These are phyloP conservation scores for Esperia sulphurella DNA, from an alignment of 2,888 invertebrate species.

Conservation along the genomic window DNA sequence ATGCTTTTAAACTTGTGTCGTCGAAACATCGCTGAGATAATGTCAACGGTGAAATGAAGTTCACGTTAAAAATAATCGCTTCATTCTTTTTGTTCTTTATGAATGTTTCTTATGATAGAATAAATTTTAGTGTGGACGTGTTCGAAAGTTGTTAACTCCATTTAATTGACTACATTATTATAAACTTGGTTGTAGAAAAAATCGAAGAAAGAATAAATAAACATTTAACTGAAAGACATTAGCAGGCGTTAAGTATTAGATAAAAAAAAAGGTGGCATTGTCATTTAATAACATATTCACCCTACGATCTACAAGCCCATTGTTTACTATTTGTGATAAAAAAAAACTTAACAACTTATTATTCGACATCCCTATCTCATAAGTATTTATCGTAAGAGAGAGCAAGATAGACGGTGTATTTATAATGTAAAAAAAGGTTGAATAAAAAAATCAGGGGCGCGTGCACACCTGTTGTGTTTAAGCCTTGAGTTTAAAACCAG, in stretches of 20 bases:
- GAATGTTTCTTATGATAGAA: no score
- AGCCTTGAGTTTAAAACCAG: constrained; percentile 28
- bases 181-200: no score
- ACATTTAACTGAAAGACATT: no score
- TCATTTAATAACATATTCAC: constrained; percentile 5
- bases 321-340: neutral
- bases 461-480: constrained; percentile 56
- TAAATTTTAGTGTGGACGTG: no score
- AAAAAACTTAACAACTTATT: constrained; percentile 7
- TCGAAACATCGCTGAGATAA: neutral
- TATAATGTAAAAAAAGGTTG: constrained; percentile 16
- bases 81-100: no score
- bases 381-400: constrained; percentile 20
- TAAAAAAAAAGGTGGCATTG: neutral
- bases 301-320: neutral
- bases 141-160: no score
- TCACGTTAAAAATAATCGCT: no score
- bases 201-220: no score
- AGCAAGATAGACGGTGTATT: constrained; percentile 24
- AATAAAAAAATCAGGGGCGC: constrained; percentile 37
- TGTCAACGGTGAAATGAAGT: neutral
- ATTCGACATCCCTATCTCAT: constrained; percentile 11
- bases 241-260: no score
- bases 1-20: neutral
- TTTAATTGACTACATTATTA: no score